These are phyloP conservation scores for Latrodectus elegans DNA, from an alignment of 2,888 invertebrate genomes.

Conservation along the genomic window DNA sequence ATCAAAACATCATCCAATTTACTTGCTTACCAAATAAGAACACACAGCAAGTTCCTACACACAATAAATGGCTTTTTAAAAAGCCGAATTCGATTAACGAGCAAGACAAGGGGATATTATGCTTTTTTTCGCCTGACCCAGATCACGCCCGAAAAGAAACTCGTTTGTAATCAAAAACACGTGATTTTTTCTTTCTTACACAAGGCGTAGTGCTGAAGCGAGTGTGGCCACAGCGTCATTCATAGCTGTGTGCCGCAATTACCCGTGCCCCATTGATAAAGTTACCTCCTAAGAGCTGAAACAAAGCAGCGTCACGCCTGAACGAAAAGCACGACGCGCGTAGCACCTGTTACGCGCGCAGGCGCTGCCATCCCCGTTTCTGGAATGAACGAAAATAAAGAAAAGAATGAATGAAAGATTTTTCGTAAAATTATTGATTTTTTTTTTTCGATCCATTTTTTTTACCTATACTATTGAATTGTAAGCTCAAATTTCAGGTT, in stretches of 20 bases:
- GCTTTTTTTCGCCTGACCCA: background rate
- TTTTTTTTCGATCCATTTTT: no score
- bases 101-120: background rate
- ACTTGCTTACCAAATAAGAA: no score
- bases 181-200: background rate
- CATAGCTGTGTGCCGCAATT: slow-evolving; percentile 23
- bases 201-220: background rate
- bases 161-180: background rate
- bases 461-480: no score
- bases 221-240: slow-evolving; percentile 7
- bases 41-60: no score
- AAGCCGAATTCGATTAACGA: no score
- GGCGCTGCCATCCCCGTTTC: no score
- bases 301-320: background rate
- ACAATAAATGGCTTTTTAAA: no score
- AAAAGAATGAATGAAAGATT: no score
- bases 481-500: no score
- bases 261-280: slow-evolving; percentile 66
- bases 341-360: background rate
- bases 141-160: background rate
- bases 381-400: no score
- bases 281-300: slow-evolving; percentile 10
- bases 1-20: no score
- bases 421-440: no score
- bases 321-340: background rate